Conservation (phyloP, 2,888 invertebrate species). For the Tipula unca region DNA sequence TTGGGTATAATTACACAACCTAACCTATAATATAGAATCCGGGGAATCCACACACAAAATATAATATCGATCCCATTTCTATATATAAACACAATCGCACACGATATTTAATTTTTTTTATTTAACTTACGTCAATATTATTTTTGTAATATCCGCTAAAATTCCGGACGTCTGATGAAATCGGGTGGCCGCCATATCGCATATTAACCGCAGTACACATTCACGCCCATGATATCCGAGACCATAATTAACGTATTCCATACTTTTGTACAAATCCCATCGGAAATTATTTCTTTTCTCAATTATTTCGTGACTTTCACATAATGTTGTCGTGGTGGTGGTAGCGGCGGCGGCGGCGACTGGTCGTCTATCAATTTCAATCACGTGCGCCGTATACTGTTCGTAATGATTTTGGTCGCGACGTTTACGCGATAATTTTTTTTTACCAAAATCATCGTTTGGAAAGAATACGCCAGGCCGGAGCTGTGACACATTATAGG, state of each 20-base stretch:
- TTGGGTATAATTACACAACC: too few relatives aligned
- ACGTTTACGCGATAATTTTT: background rate
- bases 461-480: constrained; percentile 26
- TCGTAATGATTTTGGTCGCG: background rate
- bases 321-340: background rate
- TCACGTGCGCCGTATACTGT: background rate
- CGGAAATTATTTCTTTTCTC: background rate
- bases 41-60: background rate
- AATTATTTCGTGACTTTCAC: background rate
- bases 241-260: constrained; percentile 30
- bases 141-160: constrained; percentile 65
- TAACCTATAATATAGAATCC: too few relatives aligned
- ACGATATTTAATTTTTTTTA: background rate
- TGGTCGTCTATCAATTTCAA: background rate
- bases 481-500: constrained; percentile 21
- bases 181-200: constrained; percentile 62
- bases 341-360: background rate
- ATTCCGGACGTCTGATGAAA: constrained; percentile 61
- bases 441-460: background rate
- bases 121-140: constrained; percentile 56
- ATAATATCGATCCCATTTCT: background rate
- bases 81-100: background rate
- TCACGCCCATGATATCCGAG: constrained; percentile 56
- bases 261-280: background rate
- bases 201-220: constrained; percentile 66